Evolutionary conservation across 2,888 invertebrate genomes (phyloP), one percentile per base, ranked within the genome.

Genomic region (Metellina segmentata): DNA sequence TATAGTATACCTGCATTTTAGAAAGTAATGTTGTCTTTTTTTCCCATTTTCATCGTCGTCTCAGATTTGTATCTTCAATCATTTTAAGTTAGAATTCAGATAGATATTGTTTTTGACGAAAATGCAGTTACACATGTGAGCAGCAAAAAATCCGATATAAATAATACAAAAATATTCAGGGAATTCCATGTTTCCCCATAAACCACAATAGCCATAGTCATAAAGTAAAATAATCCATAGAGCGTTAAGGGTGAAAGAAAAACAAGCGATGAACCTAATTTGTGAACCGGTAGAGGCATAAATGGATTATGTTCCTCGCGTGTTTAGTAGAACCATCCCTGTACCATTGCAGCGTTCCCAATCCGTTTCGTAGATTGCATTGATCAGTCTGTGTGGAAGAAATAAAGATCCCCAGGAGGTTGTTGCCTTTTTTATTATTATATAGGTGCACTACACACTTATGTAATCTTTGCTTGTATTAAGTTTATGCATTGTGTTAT

Each of bases 291-390:
- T 72, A 70, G 70, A n/a, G 19, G 71, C 19, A 19, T 82, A 82
- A 82, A 82, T 71, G 72, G 82, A 82, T 82, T 82, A 82, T 82
- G 82, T 51, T 51, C 51, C 82, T 71, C 71, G 51, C 9, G 82
- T 71, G 82, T 71, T 51, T 51, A 71, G 70, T 71, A 82, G 51
- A 51, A 49, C 82, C 70, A 13, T 7, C 70, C 20, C 1, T 20
- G 53, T 20, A 16, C 20, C 53, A n/a, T 51, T 51, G 19, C 13
- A 7, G 70, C 48, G 8, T 71, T 61, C 51, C 51, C 16, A 82
- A 70, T 70, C 70, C 71, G 71, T 71, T 82, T 71, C 82, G 49
- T 51, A 82, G 71, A 82, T 82, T 82, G 71, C 82, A 49, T 82
- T 82, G 82, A 82, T 82, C 82, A 82, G 82, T 49, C 71, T 19